A percentile compares a stretch with the other conserved stretches of the same genome.
Conservation (phyloP, 2,888 invertebrate genomes). For the Achlya flavicornis region DNA sequence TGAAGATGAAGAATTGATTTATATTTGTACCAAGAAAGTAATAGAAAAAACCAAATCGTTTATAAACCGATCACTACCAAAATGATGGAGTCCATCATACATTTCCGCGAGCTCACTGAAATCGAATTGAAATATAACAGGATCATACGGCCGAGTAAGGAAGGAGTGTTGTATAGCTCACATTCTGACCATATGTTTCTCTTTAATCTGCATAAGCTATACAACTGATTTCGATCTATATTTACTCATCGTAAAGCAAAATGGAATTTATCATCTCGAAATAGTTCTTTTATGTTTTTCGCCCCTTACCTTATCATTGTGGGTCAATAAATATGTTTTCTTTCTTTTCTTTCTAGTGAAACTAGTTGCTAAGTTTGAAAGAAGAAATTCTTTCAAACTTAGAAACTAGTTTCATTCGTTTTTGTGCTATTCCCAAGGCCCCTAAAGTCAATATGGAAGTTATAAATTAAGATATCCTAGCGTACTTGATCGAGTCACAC, state of each 20-base stretch:
- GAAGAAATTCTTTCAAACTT: too few relatives aligned
- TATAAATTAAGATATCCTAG: background rate
- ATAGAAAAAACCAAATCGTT: background rate
- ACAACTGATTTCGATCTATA: background rate
- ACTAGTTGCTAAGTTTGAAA: too few relatives aligned
- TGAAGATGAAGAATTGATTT: too few relatives aligned
- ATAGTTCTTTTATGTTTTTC: slow-evolving; percentile 2
- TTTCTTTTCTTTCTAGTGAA: too few relatives aligned
- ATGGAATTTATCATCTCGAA: background rate
- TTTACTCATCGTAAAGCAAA: slow-evolving; percentile 5
- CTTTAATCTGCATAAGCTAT: slow-evolving; percentile 5
- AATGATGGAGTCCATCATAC: slow-evolving; percentile 15
- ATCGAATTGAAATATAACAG: slow-evolving; percentile 30
- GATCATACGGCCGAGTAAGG: slow-evolving; percentile 24
- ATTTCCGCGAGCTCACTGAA: slow-evolving; percentile 24
- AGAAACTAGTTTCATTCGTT: background rate
- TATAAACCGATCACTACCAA: background rate
- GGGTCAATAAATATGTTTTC: too few relatives aligned
- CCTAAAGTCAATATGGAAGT: background rate
- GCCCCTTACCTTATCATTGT: too few relatives aligned
- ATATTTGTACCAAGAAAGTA: background rate
- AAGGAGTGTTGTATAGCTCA: slow-evolving; percentile 10
- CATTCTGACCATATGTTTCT: background rate
- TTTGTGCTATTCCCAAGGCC: slow-evolving; percentile 3
- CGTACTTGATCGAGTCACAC: background rate